Evolutionary conservation across 2,888 invertebrate species (phyloP), one percentile per base, ranked within the genome.

Genomic region (Folsomia candida): DNA sequence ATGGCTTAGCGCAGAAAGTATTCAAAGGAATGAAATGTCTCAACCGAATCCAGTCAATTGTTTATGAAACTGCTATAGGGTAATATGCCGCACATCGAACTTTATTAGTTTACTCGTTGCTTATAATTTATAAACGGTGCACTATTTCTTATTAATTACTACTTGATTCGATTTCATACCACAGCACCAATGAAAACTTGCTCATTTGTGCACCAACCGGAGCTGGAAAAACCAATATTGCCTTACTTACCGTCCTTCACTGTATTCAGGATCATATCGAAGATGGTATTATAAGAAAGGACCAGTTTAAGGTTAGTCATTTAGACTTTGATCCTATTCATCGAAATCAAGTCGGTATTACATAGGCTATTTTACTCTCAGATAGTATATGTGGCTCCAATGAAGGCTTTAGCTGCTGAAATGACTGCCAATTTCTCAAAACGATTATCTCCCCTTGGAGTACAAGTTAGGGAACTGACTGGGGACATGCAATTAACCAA

Each of bases 351-450:
- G 9, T 66, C 27, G 20, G 51, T 25, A 68, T 73, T 72, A 59
- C 18, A 75, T 75, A 51, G 66, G 37, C 73, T 71, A 2, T 66
- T 61, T 71, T 26, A 67, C 65, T 78, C 84, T 24, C 82, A 93
- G 90, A 95, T 99, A 80, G 92, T 99, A 64, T 99, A 99, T 84
- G 93, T 99, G 79, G 98, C 98, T 0, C 99, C 99, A 1, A 99
- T 99, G 99, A 99, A 99, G 85, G 99, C 99, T 0, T 84, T 99
- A 54, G 99, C 99, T 0, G 91, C 97, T 0, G 99, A 99, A 86
- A 99, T 99, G 97, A 95, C 97, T 0, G 88, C 89, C 0, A 98
- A 93, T 83, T 99, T 99, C 83, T 89, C 91, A 2, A 90, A 89
- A 80, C 88, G 93, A 65, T 86, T 99, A 0, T 86, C 87, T 51